These are phyloP conservation scores for Tinea pellionella DNA, from an alignment of 2,888 invertebrate genomes.

Conservation along the genomic window DNA sequence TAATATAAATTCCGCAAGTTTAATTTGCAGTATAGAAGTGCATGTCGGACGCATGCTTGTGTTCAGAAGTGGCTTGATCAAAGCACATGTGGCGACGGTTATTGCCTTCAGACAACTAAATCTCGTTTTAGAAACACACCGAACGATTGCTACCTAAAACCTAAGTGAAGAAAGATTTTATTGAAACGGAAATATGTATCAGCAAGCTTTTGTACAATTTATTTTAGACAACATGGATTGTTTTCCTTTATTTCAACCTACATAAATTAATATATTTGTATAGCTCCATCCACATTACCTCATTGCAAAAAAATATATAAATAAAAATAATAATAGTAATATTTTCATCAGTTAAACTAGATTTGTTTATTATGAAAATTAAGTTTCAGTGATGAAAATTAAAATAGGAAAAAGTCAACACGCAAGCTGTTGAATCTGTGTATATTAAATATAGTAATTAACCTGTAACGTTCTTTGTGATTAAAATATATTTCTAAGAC, in stretches of 20 bases:
- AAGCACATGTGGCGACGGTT: slow-evolving; percentile 3
- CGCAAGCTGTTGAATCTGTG: too few relatives aligned
- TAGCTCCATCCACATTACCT: too few relatives aligned
- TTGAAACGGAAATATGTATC: not conserved
- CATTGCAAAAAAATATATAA: too few relatives aligned
- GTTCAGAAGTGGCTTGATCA: slow-evolving; percentile 11
- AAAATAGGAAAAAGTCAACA: too few relatives aligned
- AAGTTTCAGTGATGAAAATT: too few relatives aligned
- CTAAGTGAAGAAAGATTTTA: slow-evolving; percentile 2
- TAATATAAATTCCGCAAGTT: slow-evolving; percentile 55
- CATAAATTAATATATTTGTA: too few relatives aligned
- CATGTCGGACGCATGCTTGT: slow-evolving; percentile 32
- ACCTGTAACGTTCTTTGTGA: too few relatives aligned
- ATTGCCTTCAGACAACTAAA: slow-evolving; percentile 7
- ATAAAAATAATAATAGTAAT: too few relatives aligned
- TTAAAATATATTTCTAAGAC: too few relatives aligned
- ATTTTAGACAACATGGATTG: not conserved
- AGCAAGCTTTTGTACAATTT: not conserved
- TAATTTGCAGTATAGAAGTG: slow-evolving; percentile 31
- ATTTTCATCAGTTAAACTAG: too few relatives aligned
- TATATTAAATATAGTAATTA: too few relatives aligned
- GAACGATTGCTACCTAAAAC: not conserved
- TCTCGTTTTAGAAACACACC: not conserved
- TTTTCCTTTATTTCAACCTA: not conserved
- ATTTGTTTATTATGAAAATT: too few relatives aligned